Base-by-base conservation (phyloP, 2,797 vertebrate species). In the Sebastiscus tertius region DNA sequence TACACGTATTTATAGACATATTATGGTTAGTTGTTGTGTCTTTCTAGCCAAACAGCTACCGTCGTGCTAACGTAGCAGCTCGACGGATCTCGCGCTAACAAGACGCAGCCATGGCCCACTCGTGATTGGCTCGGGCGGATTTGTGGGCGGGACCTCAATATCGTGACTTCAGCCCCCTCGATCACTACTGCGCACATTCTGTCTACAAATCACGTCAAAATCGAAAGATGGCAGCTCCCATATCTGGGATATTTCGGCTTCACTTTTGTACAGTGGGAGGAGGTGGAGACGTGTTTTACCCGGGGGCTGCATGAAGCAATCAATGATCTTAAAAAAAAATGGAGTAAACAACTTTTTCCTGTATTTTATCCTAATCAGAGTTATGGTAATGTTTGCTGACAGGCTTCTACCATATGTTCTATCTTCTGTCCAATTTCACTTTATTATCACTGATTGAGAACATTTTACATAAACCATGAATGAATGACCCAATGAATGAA, bases 211-310 rank as follows among this genome's bases (percentile, higher is more conserved):
- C 14, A 46, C 6, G 1, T 16, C 14, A 46, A 46, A 46, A 46
- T 16, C 42, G 7, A 16, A 3, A 46, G 42, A 36, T 36, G 34
- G 34, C 34, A 11, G 34, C 34, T 1, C 34, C 10, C 34, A 2
- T 33, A 8, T 33, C 4, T 8, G 36, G 39, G 39, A 14, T 42
- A 42, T 42, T 42, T 42, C 14, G 39, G 39, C 39, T 42, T 42
- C 39, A 14, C 0, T 14, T 39, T 14, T 6, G 39, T 42, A 42
- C 39, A 0, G 39, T 16, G 0, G 39, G 13, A 16, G 13, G 39
- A 42, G 16, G 39, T 6, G 39, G 39, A 42, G 39, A 42, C 0
- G 39, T 55, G 54, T 55, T 66, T n/a, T 8, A 74, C 8, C 1
- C 5, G 0, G 26, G 2, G 34, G 3, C 20, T 46, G 54, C 26